Conservation (phyloP, 2,113 vertebrate genomes). For the Dromas ardeola region DNA sequence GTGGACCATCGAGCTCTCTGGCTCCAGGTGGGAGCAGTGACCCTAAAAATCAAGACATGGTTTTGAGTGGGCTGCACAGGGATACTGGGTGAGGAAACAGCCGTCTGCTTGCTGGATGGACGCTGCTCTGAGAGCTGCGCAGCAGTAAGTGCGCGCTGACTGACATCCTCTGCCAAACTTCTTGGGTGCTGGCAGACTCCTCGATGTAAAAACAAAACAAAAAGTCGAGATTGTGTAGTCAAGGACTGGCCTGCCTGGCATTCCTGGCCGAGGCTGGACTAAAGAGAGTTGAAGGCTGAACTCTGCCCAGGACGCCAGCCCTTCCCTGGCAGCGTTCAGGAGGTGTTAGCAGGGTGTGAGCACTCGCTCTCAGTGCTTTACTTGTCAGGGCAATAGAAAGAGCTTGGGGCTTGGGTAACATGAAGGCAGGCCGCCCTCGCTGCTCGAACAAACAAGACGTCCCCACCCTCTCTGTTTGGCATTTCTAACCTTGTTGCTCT, state of each 20-base stretch:
- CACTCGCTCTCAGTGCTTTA: neutral
- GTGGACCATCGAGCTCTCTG: accelerated
- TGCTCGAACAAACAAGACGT: neutral
- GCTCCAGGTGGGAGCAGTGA: neutral
- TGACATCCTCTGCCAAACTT: neutral
- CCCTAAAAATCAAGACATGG: neutral
- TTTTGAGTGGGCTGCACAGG: neutral
- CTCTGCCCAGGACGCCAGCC: accelerated
- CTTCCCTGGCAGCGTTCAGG: accelerated
- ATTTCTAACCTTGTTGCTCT: neutral
- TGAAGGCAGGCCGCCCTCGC: neutral
- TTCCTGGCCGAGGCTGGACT: neutral
- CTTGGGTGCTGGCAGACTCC: neutral
- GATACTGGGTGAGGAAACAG: neutral
- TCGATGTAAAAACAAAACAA: neutral
- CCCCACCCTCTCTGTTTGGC: neutral
- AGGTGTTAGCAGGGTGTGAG: neutral
- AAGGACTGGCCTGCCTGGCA: neutral
- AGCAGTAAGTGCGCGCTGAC: accelerated
- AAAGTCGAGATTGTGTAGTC: neutral
- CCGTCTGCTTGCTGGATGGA: neutral
- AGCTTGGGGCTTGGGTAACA: neutral
- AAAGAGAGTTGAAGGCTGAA: neutral
- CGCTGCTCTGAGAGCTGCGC: neutral
- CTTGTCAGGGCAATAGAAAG: neutral